Evolutionary conservation across 37 sponge, comb jelly and placozoan species (phyloP), one percentile per base, ranked within the genome.

Genomic region (Lycopodina hypogea): DNA sequence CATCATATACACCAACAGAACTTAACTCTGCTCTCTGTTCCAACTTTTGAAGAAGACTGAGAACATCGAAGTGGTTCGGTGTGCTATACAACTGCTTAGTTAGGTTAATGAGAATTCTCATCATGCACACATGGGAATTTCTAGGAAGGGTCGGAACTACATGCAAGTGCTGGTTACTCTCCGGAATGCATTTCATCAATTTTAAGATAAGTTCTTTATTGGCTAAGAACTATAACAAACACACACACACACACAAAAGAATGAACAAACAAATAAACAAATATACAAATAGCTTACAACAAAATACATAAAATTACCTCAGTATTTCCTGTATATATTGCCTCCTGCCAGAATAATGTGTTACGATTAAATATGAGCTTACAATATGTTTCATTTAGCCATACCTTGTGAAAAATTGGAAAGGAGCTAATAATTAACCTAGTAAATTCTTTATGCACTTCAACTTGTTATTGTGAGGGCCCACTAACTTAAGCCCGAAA

Each of bases 391-490:
- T 18, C 53, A 23, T 23, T 24, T 23, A 18, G 7, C 55, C 17
- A 7, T 39, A 62, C 77, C 79, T 67, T 67, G 24, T 14, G 74
- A 52, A 87, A 64, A 23, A 86, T 79, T 56, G 97, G 95, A 18
- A 91, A 84, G 72, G 93, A 96, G 17, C 97, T 94, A 45, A 94
- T 94, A 50, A 96, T 83, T 68, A 87, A 93, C 7, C 88, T 66
- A 11, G 87, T 89, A 83, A 96, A 96, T 84, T 96, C 97, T 55
- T 96, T 94, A 68, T 73, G 53, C 35, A 73, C 74, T 53, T 33
- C 53, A 64, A 83, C 72, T 62, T 94, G 92, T 39, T 93, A 87
- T 3, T 52, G 72, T 18, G 84, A 71, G 33, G 89, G 89, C 17
- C 94, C 94, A 42, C 93, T 90, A 75, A 90, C 88, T 93, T 93